phyloP scores from a whole-genome alignment of 2,888 invertebrate genomes.

The Cabera pusaria region DNA sequence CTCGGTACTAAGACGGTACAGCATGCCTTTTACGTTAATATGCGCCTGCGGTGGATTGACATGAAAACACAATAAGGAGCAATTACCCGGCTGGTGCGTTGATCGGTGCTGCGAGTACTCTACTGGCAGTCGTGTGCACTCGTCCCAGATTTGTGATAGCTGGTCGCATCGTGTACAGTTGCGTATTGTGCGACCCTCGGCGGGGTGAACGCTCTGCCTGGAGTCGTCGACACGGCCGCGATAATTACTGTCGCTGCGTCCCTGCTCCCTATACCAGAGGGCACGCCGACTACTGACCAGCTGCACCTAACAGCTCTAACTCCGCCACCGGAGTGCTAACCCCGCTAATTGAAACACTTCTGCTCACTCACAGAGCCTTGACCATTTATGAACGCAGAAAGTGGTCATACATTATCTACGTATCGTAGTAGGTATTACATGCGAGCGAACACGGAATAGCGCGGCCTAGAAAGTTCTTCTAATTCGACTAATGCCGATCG shows the following conservation, averaged over 20 bases:
- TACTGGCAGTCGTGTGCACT: conserved; percentile 31
- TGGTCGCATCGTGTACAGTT: conserved; percentile 54
- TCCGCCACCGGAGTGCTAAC: conserved; percentile 37
- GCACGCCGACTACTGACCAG: conserved; percentile 46
- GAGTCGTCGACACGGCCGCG: conserved; percentile 78
- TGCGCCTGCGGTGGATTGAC: conserved; percentile 30
- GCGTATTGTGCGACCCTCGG: conserved; percentile 69
- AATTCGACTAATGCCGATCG: conserved; percentile 38
- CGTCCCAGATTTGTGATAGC: conserved; percentile 67
- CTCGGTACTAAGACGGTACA: conserved; percentile 20
- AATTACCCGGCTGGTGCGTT: conserved; percentile 41
- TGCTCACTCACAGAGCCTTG: conserved; percentile 32
- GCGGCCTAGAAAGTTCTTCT: conserved; percentile 21
- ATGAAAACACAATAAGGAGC: conserved; percentile 45
- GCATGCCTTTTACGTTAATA: conserved; percentile 11
- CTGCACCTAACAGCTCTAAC: conserved; percentile 38
- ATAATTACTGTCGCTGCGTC: conserved; percentile 78
- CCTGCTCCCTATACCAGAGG: conserved; percentile 48
- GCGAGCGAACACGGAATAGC: conserved; percentile 11
- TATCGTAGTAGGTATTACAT: conserved; percentile 6
- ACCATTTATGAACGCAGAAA: conserved; percentile 24
- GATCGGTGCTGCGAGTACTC: conserved; percentile 14
- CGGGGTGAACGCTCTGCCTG: conserved; percentile 77
- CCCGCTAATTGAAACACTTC: conserved; percentile 50
- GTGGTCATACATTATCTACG: conserved; percentile 19